Evolutionary conservation across 2,888 invertebrate species (phyloP), one percentile per base, ranked within the genome.

Genomic region (Caenorhabditis sp.): DNA sequence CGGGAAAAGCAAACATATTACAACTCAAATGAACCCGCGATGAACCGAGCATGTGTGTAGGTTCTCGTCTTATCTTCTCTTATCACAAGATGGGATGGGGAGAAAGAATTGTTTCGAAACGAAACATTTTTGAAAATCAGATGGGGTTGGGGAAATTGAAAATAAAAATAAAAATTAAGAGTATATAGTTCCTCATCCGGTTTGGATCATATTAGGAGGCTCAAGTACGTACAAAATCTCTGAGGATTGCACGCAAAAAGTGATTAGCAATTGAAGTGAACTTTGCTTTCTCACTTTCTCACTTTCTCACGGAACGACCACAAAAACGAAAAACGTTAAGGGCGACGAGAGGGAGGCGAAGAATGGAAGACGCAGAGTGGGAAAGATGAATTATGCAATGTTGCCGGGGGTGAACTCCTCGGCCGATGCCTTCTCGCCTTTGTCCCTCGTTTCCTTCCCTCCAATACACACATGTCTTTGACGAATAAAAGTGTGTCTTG

Each of bases 301-400:
- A n/a, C n/a, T n/a, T n/a, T n/a, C n/a, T n/a, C n/a, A n/a, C n/a
- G n/a, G n/a, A n/a, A n/a, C n/a, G n/a, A n/a, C n/a, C n/a, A n/a
- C n/a, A n/a, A n/a, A n/a, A n/a, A n/a, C 24, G 35, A n/a, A 51
- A 35, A 55, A 22, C 26, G 40, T 1, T 28, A 44, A 50, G 26
- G 35, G 55, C n/a, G n/a, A n/a, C n/a, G n/a, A n/a, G 47, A 55
- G 71, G 64, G 35, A 28, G 53, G 37, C 64, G 65, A 78, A 64
- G 69, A 44, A 15, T n/a, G 18, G 37, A 28, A 50, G 78, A 64
- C 62, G 70, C 64, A 78, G 78, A 60, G 20, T 32, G 32, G n/a
- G 5, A 32, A 26, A 68, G 65, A 35, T 18, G 60, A 40, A 26
- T 74, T 67, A 65, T 68, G 68, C 61, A 77, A 68, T 77, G 22